These are phyloP conservation scores for Syritta pipiens DNA, from an alignment of 2,888 invertebrate genomes.

Conservation along the genomic window DNA sequence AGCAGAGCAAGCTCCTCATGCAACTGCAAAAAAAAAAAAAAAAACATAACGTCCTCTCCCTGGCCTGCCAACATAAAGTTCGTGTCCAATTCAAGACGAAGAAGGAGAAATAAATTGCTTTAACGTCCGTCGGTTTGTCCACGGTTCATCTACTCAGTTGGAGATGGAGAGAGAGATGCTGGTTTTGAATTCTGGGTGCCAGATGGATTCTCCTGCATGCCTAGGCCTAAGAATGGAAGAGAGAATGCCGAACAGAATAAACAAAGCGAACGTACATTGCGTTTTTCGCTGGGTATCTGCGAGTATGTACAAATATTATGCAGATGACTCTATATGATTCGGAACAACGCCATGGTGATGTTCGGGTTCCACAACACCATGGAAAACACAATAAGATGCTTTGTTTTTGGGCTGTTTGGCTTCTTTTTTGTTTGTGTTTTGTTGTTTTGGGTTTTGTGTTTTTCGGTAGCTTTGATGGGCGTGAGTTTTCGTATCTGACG, in stretches of 20 bases:
- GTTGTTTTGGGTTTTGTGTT: constrained; percentile 7
- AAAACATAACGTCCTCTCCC: constrained; percentile 24
- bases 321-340: constrained; percentile 58
- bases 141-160: constrained; percentile 62
- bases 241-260: constrained; percentile 49
- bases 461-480: too few relatives aligned
- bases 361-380: constrained; percentile 9
- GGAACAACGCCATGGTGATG: constrained; percentile 32
- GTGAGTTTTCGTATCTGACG: constrained; percentile 1
- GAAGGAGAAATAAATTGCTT: constrained; percentile 69
- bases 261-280: constrained; percentile 55
- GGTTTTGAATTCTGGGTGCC: constrained; percentile 64
- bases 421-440: constrained; percentile 17
- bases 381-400: constrained; percentile 17
- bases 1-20: constrained; percentile 15
- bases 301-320: constrained; percentile 49
- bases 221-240: constrained; percentile 57
- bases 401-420: constrained; percentile 37
- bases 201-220: constrained; percentile 56
- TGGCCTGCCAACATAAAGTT: constrained; percentile 35
- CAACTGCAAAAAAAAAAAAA: constrained; percentile 28
- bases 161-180: constrained; percentile 58
- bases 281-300: constrained; percentile 36
- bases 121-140: constrained; percentile 67
- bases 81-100: constrained; percentile 64